These are phyloP conservation scores for Ferrisia virgata DNA, from an alignment of 2,888 invertebrate species.

Conservation along the genomic window DNA sequence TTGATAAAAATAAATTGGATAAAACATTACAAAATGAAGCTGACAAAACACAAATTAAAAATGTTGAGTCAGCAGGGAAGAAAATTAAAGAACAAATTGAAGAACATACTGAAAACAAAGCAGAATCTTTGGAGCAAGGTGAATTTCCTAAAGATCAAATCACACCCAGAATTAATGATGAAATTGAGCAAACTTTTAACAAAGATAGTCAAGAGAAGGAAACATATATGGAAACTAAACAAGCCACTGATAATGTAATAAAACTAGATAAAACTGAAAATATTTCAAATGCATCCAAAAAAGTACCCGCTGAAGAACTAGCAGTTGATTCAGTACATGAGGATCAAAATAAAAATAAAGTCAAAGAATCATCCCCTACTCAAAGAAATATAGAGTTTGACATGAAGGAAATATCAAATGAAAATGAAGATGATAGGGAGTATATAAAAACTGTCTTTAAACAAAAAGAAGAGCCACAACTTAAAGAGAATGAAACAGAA, in stretches of 20 bases:
- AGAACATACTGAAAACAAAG: neutral
- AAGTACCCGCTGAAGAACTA: neutral
- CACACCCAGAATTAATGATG: neutral
- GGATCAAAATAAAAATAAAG: neutral
- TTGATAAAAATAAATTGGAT: neutral
- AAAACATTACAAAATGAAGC: neutral
- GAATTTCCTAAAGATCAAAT: neutral
- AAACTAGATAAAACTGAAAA: neutral
- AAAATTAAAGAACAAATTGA: neutral
- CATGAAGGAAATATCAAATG: neutral
- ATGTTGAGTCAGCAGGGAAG: neutral
- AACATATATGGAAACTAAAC: neutral
- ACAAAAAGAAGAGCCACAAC: neutral
- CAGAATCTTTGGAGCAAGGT: neutral
- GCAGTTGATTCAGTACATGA: neutral
- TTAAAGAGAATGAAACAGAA: neutral
- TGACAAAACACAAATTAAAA: neutral
- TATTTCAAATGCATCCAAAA: neutral
- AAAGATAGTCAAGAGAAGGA: neutral
- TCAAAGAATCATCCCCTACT: neutral
- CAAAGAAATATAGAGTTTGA: neutral
- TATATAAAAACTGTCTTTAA: neutral
- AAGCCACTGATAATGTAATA: neutral
- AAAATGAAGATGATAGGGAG: neutral
- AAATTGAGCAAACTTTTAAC: neutral